Conservation (phyloP, 2,797 vertebrate species). For the Lerista edwardsae region DNA sequence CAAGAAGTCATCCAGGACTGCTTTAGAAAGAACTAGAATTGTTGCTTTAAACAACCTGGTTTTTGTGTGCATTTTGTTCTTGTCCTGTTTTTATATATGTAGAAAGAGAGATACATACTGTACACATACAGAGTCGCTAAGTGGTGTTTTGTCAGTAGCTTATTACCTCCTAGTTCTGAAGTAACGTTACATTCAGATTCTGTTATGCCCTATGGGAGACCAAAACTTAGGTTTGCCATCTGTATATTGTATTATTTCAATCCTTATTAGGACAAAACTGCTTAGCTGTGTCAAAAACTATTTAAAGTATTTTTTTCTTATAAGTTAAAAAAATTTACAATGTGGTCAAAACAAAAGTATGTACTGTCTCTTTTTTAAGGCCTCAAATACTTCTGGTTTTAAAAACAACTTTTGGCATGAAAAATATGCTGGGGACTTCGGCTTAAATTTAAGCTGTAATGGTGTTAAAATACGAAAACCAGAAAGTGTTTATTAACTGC, state of each 20-base stretch:
- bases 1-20: too few species aligned
- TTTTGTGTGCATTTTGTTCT: not conserved
- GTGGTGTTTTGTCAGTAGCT: conserved; percentile 7
- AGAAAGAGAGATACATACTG: not conserved
- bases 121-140: not conserved
- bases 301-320: conserved; percentile 66
- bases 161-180: conserved; percentile 15
- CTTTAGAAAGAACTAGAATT: not conserved
- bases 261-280: conserved; percentile 76
- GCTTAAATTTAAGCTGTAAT: conserved; percentile 30
- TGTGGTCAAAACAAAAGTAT: conserved; percentile 57
- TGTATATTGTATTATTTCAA: conserved; percentile 54
- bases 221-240: conserved; percentile 31
- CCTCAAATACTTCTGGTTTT: conserved; percentile 60
- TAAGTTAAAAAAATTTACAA: conserved; percentile 2
- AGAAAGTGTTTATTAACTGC: not conserved
- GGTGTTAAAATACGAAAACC: conserved; percentile 29
- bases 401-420: conserved; percentile 28
- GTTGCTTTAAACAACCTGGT: not conserved
- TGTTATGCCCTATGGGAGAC: conserved; percentile 5
- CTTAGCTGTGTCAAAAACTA: conserved; percentile 60
- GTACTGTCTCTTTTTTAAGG: conserved; percentile 36
- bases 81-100: not conserved
- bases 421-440: conserved; percentile 5
- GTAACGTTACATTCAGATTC: conserved; percentile 31